phyloP scores from a whole-genome alignment of 2,888 invertebrate genomes.

The Parelbella ahira region DNA sequence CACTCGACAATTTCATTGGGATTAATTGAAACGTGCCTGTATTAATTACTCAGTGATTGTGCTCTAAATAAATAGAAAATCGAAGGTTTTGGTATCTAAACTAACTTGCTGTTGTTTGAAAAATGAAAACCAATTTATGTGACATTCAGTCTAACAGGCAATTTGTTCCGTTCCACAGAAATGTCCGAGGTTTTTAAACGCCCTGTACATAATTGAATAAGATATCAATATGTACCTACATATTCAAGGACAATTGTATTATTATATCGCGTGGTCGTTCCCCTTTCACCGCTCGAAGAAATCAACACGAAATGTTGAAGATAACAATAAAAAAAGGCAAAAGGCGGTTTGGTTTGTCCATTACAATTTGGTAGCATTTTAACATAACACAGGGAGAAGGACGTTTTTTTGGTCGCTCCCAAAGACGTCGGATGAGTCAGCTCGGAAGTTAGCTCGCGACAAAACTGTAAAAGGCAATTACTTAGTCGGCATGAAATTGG shows the following conservation, averaged over 20 bases:
- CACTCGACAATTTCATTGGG: background rate
- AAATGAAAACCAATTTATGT: conserved; percentile 16
- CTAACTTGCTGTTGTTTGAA: conserved; percentile 9
- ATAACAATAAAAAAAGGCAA: conserved; percentile 5
- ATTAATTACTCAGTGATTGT: conserved; percentile 14
- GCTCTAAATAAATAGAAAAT: conserved; percentile 16
- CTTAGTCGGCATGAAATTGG: conserved; percentile 54
- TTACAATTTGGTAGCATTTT: conserved; percentile 20
- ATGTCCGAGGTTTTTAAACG: too few relatives aligned
- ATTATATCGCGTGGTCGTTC: too few relatives aligned
- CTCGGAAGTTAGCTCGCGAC: conserved; percentile 49
- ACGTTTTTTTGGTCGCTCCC: conserved; percentile 21
- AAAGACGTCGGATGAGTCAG: conserved; percentile 45
- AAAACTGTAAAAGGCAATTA: conserved; percentile 64
- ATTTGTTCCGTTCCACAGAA: conserved; percentile 1
- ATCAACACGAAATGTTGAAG: background rate
- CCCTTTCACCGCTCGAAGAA: background rate
- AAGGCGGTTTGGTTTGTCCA: conserved; percentile 1
- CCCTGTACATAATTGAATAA: too few relatives aligned
- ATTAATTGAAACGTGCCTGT: conserved; percentile 13
- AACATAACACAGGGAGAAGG: conserved; percentile 11
- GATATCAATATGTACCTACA: too few relatives aligned
- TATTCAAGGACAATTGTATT: too few relatives aligned
- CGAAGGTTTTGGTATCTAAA: conserved; percentile 4
- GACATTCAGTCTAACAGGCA: conserved; percentile 17